A percentile compares a stretch with the other conserved stretches of the same genome.
phyloP scores from a whole-genome alignment of 2,797 vertebrate species.

The Buceros bicornis region DNA sequence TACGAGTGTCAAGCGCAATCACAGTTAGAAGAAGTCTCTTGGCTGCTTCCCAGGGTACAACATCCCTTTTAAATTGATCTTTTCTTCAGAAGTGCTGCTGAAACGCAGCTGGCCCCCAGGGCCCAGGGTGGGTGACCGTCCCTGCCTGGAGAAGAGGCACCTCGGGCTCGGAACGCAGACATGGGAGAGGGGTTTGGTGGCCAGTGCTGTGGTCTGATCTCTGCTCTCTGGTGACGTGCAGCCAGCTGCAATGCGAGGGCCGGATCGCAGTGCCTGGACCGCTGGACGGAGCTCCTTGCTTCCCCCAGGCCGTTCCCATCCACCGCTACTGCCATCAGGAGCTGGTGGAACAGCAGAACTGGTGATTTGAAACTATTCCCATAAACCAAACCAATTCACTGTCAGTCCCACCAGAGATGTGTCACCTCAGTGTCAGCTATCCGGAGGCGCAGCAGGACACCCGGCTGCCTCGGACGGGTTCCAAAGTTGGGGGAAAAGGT shows the following conservation, averaged over 20 bases:
- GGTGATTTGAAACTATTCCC: constrained; percentile 20
- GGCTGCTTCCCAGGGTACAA: constrained; percentile 46
- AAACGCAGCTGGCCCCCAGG: rapidly evolving
- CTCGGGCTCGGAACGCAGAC: neutral
- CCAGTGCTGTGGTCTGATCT: neutral
- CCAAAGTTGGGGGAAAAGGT: neutral
- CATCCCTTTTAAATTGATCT: neutral
- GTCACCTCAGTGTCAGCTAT: neutral
- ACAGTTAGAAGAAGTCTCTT: constrained; percentile 38
- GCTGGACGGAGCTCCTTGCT: neutral
- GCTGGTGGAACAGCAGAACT: constrained; percentile 35
- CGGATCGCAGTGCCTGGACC: neutral
- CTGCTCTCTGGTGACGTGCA: neutral
- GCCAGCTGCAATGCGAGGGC: neutral
- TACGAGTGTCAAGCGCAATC: constrained; percentile 55
- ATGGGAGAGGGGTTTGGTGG: neutral
- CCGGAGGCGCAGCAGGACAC: neutral
- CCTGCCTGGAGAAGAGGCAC: neutral
- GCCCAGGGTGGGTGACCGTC: neutral
- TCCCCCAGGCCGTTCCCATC: neutral
- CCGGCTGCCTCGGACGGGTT: neutral
- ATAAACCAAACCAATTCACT: neutral
- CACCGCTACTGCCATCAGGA: neutral
- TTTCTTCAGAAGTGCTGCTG: neutral
- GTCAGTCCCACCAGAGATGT: neutral